These are phyloP conservation scores for Anastrepha obliqua DNA, from an alignment of 1,140 invertebrate genomes.

Conservation along the genomic window DNA sequence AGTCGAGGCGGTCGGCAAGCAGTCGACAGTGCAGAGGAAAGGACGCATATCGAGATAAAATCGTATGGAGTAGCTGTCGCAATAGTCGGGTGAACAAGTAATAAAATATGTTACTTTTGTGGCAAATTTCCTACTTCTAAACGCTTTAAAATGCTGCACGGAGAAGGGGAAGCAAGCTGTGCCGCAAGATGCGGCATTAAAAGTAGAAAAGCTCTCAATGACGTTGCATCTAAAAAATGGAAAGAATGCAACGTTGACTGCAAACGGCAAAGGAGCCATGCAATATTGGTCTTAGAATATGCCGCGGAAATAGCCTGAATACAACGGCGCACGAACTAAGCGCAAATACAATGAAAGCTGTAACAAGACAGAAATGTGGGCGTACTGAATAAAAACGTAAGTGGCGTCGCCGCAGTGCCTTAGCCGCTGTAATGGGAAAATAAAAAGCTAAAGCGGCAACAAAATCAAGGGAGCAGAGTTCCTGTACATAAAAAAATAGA, in stretches of 20 bases:
- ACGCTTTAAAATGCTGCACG: neutral
- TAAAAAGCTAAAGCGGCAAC: slow-evolving; percentile 2
- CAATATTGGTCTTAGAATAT: slow-evolving; percentile 4
- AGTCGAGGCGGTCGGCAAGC: neutral
- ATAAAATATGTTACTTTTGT: neutral
- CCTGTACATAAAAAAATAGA: slow-evolving; percentile 8
- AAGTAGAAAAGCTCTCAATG: neutral
- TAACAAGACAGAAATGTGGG: neutral
- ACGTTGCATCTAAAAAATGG: neutral
- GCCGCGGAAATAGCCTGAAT: slow-evolving; percentile 38
- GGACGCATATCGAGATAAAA: neutral
- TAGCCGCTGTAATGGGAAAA: neutral
- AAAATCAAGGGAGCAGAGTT: slow-evolving; percentile 33
- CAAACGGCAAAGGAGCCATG: neutral
- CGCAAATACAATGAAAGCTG: neutral
- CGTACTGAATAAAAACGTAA: neutral
- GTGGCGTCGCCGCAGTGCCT: neutral
- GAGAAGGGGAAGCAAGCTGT: neutral
- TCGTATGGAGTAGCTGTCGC: neutral
- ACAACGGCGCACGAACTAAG: neutral
- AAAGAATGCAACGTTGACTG: slow-evolving; percentile 1
- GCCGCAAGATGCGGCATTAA: neutral
- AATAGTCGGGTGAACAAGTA: neutral
- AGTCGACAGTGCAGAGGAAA: neutral
- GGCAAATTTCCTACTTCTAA: neutral